Percentiles rank a stretch among this genome's conserved stretches.
Evolutionary conservation across 2,113 vertebrate species (phyloP).

Genomic region (Oplegnathus fasciatus): DNA sequence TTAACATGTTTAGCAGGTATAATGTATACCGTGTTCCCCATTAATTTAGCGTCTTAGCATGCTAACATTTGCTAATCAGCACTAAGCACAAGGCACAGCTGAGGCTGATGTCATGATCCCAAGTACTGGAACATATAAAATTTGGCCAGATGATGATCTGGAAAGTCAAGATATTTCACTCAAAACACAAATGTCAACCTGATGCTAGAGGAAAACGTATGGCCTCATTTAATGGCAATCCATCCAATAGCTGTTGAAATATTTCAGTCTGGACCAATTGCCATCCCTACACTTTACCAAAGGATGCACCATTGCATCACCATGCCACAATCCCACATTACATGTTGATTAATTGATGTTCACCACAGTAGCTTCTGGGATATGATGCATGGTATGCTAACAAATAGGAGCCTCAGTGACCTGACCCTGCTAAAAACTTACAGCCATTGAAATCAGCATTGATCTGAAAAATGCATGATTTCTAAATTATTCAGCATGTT

Average conservation of each 20-base stretch:
- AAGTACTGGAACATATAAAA: background rate
- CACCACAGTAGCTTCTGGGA: background rate
- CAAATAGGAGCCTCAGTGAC: conserved; percentile 6
- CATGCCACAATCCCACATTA: background rate
- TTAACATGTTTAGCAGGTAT: background rate
- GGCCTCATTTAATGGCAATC: background rate
- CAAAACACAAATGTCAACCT: background rate
- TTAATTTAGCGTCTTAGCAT: background rate
- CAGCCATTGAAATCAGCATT: conserved; percentile 15
- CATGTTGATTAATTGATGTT: background rate
- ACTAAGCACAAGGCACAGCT: background rate
- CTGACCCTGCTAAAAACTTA: conserved; percentile 18
- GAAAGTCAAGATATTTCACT: background rate
- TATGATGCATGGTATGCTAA: conserved; percentile 2
- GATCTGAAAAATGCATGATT: conserved; percentile 53
- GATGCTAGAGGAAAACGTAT: background rate
- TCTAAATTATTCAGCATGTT: conserved; percentile 60
- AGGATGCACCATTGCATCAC: background rate
- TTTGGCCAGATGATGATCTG: background rate
- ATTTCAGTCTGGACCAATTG: background rate
- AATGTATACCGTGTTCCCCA: background rate
- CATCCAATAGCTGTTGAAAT: background rate
- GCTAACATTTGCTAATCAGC: background rate
- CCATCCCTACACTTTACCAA: background rate
- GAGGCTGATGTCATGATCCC: background rate